Percentiles rank a stretch among this genome's conserved stretches.
These are phyloP conservation scores for Oenanthe melanoleuca DNA, from an alignment of 2,113 vertebrate species.

Conservation along the genomic window DNA sequence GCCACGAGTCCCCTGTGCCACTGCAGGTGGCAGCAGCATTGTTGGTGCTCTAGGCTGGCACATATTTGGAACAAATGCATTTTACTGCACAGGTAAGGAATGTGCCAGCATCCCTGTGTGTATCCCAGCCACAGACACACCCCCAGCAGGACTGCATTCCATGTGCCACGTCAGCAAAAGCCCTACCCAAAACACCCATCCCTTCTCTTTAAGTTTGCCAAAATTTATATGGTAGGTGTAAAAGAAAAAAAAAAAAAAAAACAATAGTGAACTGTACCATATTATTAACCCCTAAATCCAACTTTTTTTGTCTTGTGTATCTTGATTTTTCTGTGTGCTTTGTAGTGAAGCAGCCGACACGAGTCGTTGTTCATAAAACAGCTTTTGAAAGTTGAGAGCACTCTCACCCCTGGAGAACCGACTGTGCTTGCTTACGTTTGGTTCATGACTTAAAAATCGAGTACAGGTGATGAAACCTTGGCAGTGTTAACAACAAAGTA, in stretches of 20 bases:
- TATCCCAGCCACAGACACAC: conserved; percentile 54
- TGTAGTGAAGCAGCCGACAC: conserved; percentile 99
- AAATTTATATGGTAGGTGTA: conserved; percentile 91
- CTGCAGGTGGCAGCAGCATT: conserved; percentile 67
- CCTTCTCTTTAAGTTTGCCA: conserved; percentile 78
- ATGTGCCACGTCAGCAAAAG: conserved; percentile 78
- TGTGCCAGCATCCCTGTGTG: conserved; percentile 72
- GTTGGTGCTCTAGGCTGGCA: conserved; percentile 76
- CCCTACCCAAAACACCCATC: conserved; percentile 77
- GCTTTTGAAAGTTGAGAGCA: conserved; percentile 99
- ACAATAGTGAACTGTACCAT: conserved; percentile 92
- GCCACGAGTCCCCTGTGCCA: conserved; percentile 69
- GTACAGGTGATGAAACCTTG: conserved; percentile 99
- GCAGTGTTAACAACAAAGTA: conserved; percentile 94
- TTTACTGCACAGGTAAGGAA: conserved; percentile 84
- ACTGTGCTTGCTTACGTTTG: conserved; percentile 99
- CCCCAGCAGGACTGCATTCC: conserved; percentile 47
- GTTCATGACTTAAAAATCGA: conserved; percentile 99
- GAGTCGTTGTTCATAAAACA: conserved; percentile 99
- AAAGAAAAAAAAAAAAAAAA: conserved; percentile 64
- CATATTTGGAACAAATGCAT: conserved; percentile 72
- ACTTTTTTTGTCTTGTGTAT: conserved; percentile 99
- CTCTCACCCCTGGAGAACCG: conserved; percentile 95
- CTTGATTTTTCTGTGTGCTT: conserved; percentile 99
- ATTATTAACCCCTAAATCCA: conserved; percentile 98